Percentiles rank a stretch among this genome's conserved stretches.
Conservation (phyloP, 2,797 vertebrate species). For the Anguilla megastoma region DNA sequence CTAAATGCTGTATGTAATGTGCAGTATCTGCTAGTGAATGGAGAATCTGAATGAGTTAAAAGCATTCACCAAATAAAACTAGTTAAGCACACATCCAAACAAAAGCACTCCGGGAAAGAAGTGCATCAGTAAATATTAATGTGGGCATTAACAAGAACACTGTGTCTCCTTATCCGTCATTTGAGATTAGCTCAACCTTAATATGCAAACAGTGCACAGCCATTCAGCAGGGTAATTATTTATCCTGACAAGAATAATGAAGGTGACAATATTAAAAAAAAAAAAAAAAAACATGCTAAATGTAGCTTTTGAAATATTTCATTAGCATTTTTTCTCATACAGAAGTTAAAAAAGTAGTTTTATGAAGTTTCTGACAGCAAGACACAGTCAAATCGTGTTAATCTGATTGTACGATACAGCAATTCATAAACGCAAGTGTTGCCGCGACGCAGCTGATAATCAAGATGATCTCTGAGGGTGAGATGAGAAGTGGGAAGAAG, state of each 20-base stretch:
- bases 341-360: not conserved
- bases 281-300: not conserved
- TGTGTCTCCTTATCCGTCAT: conserved; percentile 34
- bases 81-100: conserved; percentile 34
- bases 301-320: not conserved
- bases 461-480: not conserved
- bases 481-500: not conserved
- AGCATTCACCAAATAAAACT: conserved; percentile 30
- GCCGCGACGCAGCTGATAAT: not conserved
- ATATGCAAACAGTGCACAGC: not conserved
- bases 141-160: conserved; percentile 30
- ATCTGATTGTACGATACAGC: not conserved
- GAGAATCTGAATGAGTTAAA: conserved; percentile 35
- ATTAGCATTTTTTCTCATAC: not conserved
- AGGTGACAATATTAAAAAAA: not conserved
- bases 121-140: conserved; percentile 49
- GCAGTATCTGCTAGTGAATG: conserved; percentile 40
- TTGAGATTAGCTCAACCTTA: conserved; percentile 7
- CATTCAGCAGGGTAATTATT: conserved; percentile 1
- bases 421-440: not conserved
- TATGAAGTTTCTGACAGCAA: not conserved
- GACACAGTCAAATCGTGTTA: not conserved
- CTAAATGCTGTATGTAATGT: conserved; percentile 52
- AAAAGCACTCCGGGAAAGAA: conserved; percentile 28
- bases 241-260: not conserved